Conservation (phyloP, 2,888 invertebrate genomes). For the Timema cristinae region DNA sequence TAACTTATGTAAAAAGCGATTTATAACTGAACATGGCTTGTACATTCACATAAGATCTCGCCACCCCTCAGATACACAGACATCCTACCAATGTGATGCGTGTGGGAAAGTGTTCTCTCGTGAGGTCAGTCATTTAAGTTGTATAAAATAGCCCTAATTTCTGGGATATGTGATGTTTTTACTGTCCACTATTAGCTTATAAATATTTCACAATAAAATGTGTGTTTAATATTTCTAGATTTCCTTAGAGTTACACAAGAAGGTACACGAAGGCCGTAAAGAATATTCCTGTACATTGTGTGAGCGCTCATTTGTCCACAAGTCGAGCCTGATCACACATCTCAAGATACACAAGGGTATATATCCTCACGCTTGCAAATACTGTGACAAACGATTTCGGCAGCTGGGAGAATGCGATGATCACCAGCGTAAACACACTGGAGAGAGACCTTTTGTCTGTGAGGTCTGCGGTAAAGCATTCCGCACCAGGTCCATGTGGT, state of each 20-base stretch:
- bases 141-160: no score
- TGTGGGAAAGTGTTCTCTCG: slow-evolving; percentile 24
- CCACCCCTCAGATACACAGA: slow-evolving; percentile 16
- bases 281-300: slow-evolving; percentile 38
- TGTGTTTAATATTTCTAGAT: slow-evolving; percentile 16
- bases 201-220: no score
- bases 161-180: no score
- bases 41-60: slow-evolving; percentile 7
- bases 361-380: slow-evolving; percentile 22
- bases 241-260: slow-evolving; percentile 22
- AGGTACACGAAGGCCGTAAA: slow-evolving; percentile 22
- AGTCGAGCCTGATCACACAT: slow-evolving; percentile 40
- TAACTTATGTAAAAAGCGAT: slow-evolving; percentile 21
- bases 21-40: slow-evolving; percentile 18
- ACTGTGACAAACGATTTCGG: slow-evolving; percentile 22
- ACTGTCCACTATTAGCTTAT: no score
- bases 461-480: slow-evolving; percentile 42
- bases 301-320: slow-evolving; percentile 39
- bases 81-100: slow-evolving; percentile 22
- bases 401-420: slow-evolving; percentile 19
- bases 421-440: slow-evolving; percentile 25
- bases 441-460: slow-evolving; percentile 23
- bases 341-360: slow-evolving; percentile 29
- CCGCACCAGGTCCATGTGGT: slow-evolving; percentile 43
- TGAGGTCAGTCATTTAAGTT: slow-evolving; percentile 9